Base-by-base conservation (phyloP, 2,113 vertebrate genomes). In the Tichodroma muraria region DNA sequence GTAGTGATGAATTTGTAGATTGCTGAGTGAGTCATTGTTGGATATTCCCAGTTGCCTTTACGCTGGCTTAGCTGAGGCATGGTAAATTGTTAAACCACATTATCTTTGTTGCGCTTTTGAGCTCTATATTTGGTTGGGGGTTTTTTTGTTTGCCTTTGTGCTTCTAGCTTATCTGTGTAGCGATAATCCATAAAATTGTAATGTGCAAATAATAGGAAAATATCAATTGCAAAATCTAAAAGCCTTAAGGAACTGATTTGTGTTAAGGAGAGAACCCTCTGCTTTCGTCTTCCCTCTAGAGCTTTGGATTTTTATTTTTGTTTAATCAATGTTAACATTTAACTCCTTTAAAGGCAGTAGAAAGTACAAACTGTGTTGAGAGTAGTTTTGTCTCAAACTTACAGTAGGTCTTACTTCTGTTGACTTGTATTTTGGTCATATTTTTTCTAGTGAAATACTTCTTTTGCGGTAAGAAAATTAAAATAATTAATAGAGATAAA, bases 61-160 rank as follows among this genome's bases (percentile, higher is more conserved):
- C 0, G 0, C n/a, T 8, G 1, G 15, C 27, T 65, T 83, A 73
- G 60, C 59, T 83, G 89, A 65, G 69, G n/a, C 31, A 13, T 28
- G 15, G 66, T 40, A 59, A 38, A 38, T 60, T 92, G 22, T 63
- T 82, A 56, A 69, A 35, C 38, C 21, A 24, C n/a, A 15, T 6
- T 44, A 30, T 24, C 66, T 79, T 40, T 85, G 31, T 38, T 86
- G 50, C 68, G 25, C 31, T 4, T 47, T 69, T 88, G 40, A 82
- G 30, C 35, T 71, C 53, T 44, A 0, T 66, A 50, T 89, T 79
- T 89, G 28, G 4, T 30, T 52, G 50, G 14, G 1, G 0, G 1
- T 11, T 44, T 42, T 9, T 40, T 40, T 49, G 13, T 38, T 70
- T 63, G 8, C 15, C 66, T 93, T 85, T 89, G 57, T 22, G 44